phyloP scores from a whole-genome alignment of 2,797 vertebrate genomes.

The Sebastes iracundus region DNA sequence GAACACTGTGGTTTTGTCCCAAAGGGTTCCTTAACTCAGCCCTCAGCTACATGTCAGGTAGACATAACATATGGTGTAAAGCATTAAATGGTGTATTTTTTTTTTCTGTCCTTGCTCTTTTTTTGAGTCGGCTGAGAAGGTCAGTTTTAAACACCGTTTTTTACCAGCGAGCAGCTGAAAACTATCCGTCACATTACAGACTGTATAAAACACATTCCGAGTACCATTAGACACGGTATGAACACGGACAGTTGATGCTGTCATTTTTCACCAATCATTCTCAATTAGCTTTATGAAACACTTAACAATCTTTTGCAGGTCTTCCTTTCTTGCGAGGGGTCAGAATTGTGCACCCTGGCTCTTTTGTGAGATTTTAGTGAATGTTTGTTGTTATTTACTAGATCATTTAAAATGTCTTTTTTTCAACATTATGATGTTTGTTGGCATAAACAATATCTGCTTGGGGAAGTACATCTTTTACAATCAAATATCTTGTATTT shows the following conservation, averaged over 20 bases:
- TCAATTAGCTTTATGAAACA: not conserved
- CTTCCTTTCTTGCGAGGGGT: not conserved
- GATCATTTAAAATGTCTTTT: not conserved
- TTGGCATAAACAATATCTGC: not conserved
- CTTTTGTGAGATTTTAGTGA: not conserved
- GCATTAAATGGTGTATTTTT: not conserved
- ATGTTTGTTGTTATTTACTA: not conserved
- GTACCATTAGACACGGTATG: not conserved
- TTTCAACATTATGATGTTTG: not conserved
- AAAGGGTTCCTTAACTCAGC: conserved; percentile 1
- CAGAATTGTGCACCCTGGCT: not conserved
- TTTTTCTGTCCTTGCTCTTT: not conserved
- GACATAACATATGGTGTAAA: conserved; percentile 6
- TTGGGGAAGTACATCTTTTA: not conserved
- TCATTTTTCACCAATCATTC: not conserved
- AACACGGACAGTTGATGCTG: not conserved
- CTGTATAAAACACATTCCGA: not conserved
- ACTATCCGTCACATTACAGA: not conserved
- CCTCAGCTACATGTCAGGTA: conserved; percentile 23
- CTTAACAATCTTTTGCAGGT: not conserved
- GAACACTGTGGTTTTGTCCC: conserved; percentile 35
- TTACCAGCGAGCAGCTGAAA: not conserved
- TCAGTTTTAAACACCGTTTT: not conserved
- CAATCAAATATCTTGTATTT: not conserved
- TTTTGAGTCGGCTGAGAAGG: not conserved